A percentile compares a stretch with the other conserved stretches of the same genome.
Evolutionary conservation across 2,113 vertebrate species (phyloP).

Genomic region (Podarcis muralis): DNA sequence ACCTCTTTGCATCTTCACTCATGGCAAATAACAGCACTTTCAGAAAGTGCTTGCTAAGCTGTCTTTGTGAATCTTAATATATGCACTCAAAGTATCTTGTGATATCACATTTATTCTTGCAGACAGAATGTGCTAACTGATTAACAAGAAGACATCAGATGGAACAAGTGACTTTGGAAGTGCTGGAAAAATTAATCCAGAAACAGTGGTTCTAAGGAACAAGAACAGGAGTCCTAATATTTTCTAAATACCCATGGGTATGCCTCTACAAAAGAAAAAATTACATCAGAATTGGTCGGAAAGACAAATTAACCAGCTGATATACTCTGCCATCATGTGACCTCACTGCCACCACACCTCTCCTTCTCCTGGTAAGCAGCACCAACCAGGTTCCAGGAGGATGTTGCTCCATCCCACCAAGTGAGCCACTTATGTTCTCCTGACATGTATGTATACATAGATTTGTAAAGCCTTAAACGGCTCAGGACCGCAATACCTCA

Average conservation of each 20-base stretch:
- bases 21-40: not conserved
- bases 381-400: too few species aligned
- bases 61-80: not conserved
- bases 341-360: too few species aligned
- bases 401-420: not conserved
- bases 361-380: too few species aligned
- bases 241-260: not conserved
- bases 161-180: constrained; percentile 25
- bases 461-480: not conserved
- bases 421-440: not conserved
- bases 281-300: not conserved
- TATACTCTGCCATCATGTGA: too few species aligned
- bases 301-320: not conserved
- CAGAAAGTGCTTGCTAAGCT: constrained; percentile 11
- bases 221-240: not conserved
- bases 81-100: not conserved
- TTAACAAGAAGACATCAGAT: constrained; percentile 1
- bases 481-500: too few species aligned
- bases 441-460: not conserved
- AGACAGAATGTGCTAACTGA: not conserved
- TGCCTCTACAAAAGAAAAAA: not conserved
- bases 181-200: not conserved
- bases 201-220: not conserved
- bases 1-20: rapidly evolving
- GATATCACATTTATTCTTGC: constrained; percentile 35